Percentiles rank a stretch among this genome's conserved stretches.
These are phyloP conservation scores for Lophius americanus DNA, from an alignment of 2,797 vertebrate species.

Conservation along the genomic window DNA sequence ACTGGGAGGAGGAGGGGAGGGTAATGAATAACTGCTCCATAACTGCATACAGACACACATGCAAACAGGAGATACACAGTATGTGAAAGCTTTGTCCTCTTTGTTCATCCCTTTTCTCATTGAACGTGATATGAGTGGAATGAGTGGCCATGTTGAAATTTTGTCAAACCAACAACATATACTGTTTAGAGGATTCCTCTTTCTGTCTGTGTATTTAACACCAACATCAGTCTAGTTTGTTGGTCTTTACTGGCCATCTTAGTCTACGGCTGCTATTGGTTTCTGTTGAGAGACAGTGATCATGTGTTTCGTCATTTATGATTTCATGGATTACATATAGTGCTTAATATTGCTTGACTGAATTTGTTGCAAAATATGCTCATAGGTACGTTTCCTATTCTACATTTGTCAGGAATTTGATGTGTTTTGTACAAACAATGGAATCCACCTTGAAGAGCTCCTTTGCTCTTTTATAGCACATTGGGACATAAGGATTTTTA, in stretches of 20 bases:
- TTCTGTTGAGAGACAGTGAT: neutral
- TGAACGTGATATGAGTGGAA: conserved; percentile 12
- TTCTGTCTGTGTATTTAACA: conserved; percentile 19
- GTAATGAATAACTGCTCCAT: conserved; percentile 40
- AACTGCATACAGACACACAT: conserved; percentile 33
- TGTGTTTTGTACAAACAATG: conserved; percentile 3
- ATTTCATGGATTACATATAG: conserved; percentile 28
- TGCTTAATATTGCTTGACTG: conserved; percentile 13
- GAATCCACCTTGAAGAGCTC: conserved; percentile 5
- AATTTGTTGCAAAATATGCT: conserved; percentile 21
- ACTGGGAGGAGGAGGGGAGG: conserved; percentile 20
- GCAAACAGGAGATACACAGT: conserved; percentile 44
- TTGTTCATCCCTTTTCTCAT: conserved; percentile 17
- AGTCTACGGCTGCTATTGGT: conserved; percentile 16
- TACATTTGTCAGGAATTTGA: conserved; percentile 19
- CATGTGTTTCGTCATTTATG: neutral
- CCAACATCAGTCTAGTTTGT: conserved; percentile 9
- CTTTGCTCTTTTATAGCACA: conserved; percentile 9
- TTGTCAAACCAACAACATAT: too few relatives aligned
- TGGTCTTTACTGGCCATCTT: neutral
- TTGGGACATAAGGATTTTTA: neutral
- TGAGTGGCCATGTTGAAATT: too few relatives aligned
- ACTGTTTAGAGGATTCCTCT: neutral
- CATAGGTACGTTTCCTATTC: conserved; percentile 16
- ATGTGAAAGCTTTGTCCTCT: conserved; percentile 21